Base-by-base conservation (phyloP, 1,140 invertebrate genomes). In the Drosophila sucinea region DNA sequence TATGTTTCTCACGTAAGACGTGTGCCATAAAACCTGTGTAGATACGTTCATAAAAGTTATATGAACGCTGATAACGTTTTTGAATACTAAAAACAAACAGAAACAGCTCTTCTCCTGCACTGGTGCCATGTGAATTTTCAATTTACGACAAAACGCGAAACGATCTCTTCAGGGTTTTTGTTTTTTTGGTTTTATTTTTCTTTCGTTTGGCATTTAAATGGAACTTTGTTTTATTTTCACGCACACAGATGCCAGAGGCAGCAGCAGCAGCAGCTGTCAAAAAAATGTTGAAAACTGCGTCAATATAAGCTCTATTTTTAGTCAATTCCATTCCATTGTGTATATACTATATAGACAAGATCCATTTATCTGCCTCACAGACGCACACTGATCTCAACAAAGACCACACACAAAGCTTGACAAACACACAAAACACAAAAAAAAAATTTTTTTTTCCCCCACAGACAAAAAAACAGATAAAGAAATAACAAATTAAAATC, bases 11-110 rank as follows among this genome's bases (percentile, higher is more conserved):
- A 87, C 84, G 83, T 89, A 89, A 89, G 44, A 60, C 67, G 76
- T 70, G 70, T 77, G 84, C 56, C 83, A 89, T 87, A 80, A 87
- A 87, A 89, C 73, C 78, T 87, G 84, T 87, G 84, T 87, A 87
- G 76, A 68, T 72, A 72, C 73, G 35, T 38, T 38, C 73, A 87
- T 87, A 69, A 87, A 89, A 80, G 70, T 83, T 87, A 77, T 87
- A 69, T 67, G 67, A 62, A 73, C 60, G 67, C 25, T 70, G 74
- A 77, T 67, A 76, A 62, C 73, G 65, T 83, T 79, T 66, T 67
- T 68, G 83, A 77, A 87, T 87, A 87, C 83, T 38, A 79, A 86
- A 77, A 60, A 8, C 2, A 51, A 51, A 27, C 23, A 51, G 17
- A 41, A 38, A 17, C 11, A 41, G 40, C 40, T 55, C 51, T 56